These are phyloP conservation scores for Clarias platycephalus DNA, from an alignment of 2,797 vertebrate genomes.

Conservation along the genomic window DNA sequence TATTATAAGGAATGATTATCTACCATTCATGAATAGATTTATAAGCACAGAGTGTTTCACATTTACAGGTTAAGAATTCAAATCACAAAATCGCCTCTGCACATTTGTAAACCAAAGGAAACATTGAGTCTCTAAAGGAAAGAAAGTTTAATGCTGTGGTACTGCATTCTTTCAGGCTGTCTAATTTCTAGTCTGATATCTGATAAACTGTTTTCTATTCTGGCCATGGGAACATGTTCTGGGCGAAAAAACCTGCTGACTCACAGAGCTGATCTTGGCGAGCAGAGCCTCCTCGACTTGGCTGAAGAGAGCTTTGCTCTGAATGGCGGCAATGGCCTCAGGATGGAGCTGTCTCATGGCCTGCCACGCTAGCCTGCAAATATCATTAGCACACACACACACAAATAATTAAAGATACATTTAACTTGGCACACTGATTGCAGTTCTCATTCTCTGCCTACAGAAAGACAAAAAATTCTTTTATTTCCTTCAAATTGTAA, in stretches of 20 bases:
- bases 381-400: constrained; percentile 16
- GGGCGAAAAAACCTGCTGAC: constrained; percentile 36
- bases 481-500: neutral
- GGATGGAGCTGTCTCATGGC: constrained; percentile 96
- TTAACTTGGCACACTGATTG: neutral
- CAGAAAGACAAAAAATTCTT: neutral
- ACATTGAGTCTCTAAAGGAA: neutral
- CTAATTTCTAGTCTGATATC: neutral
- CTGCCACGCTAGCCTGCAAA: constrained; percentile 85
- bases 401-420: neutral
- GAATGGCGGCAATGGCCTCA: constrained; percentile 91
- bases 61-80: neutral
- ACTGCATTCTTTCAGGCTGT: neutral
- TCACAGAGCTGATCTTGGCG: constrained; percentile 87
- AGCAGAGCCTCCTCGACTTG: constrained; percentile 89
- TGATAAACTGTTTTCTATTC: neutral
- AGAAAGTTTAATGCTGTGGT: neutral
- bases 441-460: neutral
- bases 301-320: constrained; percentile 94
- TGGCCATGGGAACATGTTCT: neutral
- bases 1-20: neutral
- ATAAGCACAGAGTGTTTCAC: neutral
- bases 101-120: neutral
- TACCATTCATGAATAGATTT: neutral
- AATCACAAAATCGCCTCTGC: neutral